These are phyloP conservation scores for Crepidodera aurea DNA, from an alignment of 2,888 invertebrate genomes.

Conservation along the genomic window DNA sequence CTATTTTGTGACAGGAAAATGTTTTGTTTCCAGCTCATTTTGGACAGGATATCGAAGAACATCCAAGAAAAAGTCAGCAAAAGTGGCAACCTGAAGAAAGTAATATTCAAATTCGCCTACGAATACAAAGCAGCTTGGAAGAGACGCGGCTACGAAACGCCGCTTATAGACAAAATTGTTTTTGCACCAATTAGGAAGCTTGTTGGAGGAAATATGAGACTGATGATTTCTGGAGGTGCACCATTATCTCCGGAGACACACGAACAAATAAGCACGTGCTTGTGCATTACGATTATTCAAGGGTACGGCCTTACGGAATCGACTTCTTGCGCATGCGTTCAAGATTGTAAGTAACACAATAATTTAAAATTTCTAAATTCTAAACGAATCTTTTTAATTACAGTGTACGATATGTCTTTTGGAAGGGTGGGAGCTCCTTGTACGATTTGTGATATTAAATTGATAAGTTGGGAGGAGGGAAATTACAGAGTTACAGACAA, in stretches of 20 bases:
- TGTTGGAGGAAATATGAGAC: slow-evolving; percentile 87
- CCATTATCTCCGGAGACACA: slow-evolving; percentile 96
- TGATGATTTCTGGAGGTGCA: slow-evolving; percentile 94
- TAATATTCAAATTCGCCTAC: slow-evolving; percentile 93
- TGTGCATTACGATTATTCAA: slow-evolving; percentile 89
- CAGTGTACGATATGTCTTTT: slow-evolving; percentile 60
- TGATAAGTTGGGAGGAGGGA: slow-evolving; percentile 95
- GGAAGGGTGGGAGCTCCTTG: slow-evolving; percentile 92
- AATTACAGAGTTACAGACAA: slow-evolving; percentile 87
- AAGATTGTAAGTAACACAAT: slow-evolving; percentile 72
- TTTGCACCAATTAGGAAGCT: slow-evolving; percentile 66
- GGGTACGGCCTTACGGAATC: slow-evolving; percentile 99
- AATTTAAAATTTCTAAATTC: too few species aligned
- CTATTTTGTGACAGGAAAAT: too few species aligned
- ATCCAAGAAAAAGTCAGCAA: slow-evolving; percentile 93
- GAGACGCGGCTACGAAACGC: slow-evolving; percentile 83
- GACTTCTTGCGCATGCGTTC: slow-evolving; percentile 89
- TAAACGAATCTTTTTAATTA: slow-evolving; percentile 11
- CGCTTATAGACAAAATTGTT: slow-evolving; percentile 73
- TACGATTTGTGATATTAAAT: slow-evolving; percentile 81
- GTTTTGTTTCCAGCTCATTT: too few species aligned
- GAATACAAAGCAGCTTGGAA: slow-evolving; percentile 90
- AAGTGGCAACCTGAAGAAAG: slow-evolving; percentile 79
- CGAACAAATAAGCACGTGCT: slow-evolving; percentile 88
- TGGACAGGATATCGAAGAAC: slow-evolving; percentile 97